Evolutionary conservation across 1,140 invertebrate species (phyloP), one percentile per base, ranked within the genome.

Genomic region (Lycorma delicatula): DNA sequence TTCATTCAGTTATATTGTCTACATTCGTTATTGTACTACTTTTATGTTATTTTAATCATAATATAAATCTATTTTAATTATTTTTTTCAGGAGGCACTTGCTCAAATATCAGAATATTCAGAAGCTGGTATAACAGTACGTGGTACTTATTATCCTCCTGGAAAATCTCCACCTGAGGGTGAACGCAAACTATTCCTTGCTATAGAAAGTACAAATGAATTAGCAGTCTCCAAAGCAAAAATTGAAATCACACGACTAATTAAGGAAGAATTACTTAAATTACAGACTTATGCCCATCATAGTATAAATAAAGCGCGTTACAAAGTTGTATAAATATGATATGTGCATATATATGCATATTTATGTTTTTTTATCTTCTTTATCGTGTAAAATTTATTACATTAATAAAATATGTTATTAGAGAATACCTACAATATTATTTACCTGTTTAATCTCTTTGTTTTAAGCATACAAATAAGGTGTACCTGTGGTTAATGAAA

Each of bases 61-160:
- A n/a, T n/a, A n/a, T n/a, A n/a, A n/a, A n/a, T n/a, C n/a, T n/a
- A n/a, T n/a, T n/a, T n/a, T n/a, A n/a, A n/a, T 59, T 56, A 64
- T 61, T 59, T 51, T 56, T 74, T 71, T 3, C 72, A 89, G 85
- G 97, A 99, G 76, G 94, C 95, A 1, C 74, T 99, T 51, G 94
- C 94, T 1, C 93, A 98, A 68, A 98, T 99, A 63, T 94, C 92
- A 20, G 97, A 99, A 72, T 99, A 98, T 74, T 97, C 95, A 0
- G 97, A 99, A 73, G 97, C 96, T 2, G 97, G 97, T 47, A 89
- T 99, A 22, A 98, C 96, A 0, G 97, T 99, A 0, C 79, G 97
- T 29, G 97, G 97, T n/a, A 97, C 95, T 0, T 99, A 94, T 70
- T 93, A 94, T 48, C 88, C 85, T 0, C 78, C 87, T 9, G 91